These are phyloP conservation scores for Gonioctena quinquepunctata DNA, from an alignment of 1,140 invertebrate genomes.

Conservation along the genomic window DNA sequence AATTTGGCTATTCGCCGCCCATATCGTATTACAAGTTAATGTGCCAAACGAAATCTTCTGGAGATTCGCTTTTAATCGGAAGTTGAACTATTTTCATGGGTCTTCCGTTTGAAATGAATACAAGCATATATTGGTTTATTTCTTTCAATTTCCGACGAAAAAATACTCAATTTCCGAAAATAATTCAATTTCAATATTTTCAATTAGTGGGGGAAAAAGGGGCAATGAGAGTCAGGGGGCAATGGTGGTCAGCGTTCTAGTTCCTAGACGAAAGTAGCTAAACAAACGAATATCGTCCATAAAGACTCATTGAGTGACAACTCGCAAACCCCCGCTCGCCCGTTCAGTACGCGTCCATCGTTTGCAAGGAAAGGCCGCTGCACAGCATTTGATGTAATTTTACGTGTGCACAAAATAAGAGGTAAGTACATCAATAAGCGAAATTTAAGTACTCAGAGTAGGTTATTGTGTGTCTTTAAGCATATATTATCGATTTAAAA, in stretches of 20 bases:
- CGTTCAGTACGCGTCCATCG: background rate
- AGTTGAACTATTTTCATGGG: no score
- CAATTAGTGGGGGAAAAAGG: background rate
- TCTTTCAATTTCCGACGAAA: no score
- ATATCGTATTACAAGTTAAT: no score
- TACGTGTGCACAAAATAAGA: background rate
- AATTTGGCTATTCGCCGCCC: no score
- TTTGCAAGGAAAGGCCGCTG: background rate
- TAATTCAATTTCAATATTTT: no score
- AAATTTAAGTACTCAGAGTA: background rate
- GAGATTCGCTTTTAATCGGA: no score
- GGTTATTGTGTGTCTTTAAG: background rate
- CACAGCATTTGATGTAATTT: constrained; percentile 3
- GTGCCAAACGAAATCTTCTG: no score
- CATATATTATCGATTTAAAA: background rate
- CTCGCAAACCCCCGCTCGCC: background rate
- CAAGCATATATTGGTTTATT: no score
- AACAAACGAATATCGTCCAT: constrained; percentile 1
- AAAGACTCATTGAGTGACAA: background rate
- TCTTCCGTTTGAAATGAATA: no score
- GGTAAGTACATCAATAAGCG: background rate
- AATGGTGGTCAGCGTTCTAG: background rate
- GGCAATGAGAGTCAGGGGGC: background rate
- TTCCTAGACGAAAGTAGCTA: background rate
- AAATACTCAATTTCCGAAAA: no score